These are phyloP conservation scores for Epiperipatus broadwayi DNA, from an alignment of 2,888 invertebrate species.

Conservation along the genomic window DNA sequence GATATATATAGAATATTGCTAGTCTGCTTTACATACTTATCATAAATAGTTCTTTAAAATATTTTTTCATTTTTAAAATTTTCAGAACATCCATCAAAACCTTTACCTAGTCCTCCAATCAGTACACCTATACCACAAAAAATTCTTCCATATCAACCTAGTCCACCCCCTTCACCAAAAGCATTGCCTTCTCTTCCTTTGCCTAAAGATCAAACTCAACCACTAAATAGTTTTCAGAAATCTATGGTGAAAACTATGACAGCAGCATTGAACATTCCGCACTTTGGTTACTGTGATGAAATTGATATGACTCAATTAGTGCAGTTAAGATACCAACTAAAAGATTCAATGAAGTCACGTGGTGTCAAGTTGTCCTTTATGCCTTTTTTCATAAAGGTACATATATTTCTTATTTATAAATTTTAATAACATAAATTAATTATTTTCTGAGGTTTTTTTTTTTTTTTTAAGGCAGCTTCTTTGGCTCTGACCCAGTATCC, in stretches of 20 bases:
- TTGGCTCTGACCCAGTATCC: slow-evolving; percentile 22
- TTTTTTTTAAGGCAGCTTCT: slow-evolving; percentile 21
- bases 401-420: neutral
- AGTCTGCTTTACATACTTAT: too few species aligned
- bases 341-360: slow-evolving; percentile 21
- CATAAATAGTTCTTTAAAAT: too few species aligned
- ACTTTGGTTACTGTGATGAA: slow-evolving; percentile 35
- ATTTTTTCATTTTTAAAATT: too few species aligned
- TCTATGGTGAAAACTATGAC: too few species aligned
- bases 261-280: slow-evolving; percentile 26
- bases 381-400: slow-evolving; percentile 35
- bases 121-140: too few species aligned
- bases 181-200: too few species aligned
- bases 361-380: slow-evolving; percentile 33
- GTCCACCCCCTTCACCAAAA: too few species aligned
- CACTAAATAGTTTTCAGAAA: too few species aligned
- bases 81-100: too few species aligned
- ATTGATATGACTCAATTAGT: slow-evolving; percentile 28
- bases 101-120: too few species aligned
- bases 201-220: neutral
- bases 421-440: neutral
- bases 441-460: neutral
- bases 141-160: too few species aligned
- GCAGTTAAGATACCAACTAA: slow-evolving; percentile 25
- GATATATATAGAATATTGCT: too few species aligned